phyloP scores from a whole-genome alignment of 2,888 invertebrate genomes.

The Taphrorychus bicolor region DNA sequence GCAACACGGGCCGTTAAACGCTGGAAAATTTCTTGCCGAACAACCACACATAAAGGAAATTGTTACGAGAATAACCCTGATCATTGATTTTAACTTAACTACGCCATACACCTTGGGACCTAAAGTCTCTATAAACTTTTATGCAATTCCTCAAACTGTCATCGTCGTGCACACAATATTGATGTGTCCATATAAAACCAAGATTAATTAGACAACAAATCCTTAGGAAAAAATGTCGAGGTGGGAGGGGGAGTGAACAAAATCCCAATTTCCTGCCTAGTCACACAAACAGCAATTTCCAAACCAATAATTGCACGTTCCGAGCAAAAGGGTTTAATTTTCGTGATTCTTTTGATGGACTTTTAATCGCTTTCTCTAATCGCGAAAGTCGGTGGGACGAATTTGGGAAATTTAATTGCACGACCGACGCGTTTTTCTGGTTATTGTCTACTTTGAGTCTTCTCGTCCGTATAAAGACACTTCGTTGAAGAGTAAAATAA shows the following conservation, averaged over 20 bases:
- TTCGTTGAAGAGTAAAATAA: conserved; percentile 3
- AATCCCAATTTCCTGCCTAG: conserved; percentile 1
- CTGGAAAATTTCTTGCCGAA: conserved; percentile 29
- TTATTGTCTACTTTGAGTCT: conserved; percentile 16
- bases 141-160: no score
- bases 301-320: conserved; percentile 17
- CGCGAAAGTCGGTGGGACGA: conserved; percentile 10
- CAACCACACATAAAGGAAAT: conserved; percentile 26
- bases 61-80: conserved; percentile 21
- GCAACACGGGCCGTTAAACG: conserved; percentile 18
- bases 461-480: conserved; percentile 8
- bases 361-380: conserved; percentile 20
- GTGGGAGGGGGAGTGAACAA: not conserved
- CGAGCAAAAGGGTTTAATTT: conserved; percentile 15
- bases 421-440: conserved; percentile 14
- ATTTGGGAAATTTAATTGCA: conserved; percentile 30
- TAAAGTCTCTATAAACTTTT: not conserved
- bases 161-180: not conserved
- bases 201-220: not conserved
- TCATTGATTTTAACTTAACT: conserved; percentile 29
- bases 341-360: conserved; percentile 25
- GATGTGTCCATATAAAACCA: not conserved
- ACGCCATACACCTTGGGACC: not conserved
- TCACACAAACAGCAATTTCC: conserved; percentile 7
- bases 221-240: not conserved